These are phyloP conservation scores for Luperina nickerlii DNA, from an alignment of 2,888 invertebrate genomes.

Conservation along the genomic window DNA sequence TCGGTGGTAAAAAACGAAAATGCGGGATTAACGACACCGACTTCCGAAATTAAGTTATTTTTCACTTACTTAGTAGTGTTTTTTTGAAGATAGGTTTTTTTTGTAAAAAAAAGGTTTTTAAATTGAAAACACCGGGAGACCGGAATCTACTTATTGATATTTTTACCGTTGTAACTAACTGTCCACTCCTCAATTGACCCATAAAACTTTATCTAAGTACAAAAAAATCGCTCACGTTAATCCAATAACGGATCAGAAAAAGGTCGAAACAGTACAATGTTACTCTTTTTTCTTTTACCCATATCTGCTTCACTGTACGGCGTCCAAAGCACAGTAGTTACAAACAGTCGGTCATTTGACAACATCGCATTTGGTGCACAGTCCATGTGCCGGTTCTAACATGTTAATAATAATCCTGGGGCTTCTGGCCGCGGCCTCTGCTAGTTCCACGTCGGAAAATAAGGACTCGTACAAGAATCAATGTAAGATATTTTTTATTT, in stretches of 20 bases:
- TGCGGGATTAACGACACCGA: too few species aligned
- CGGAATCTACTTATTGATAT: too few species aligned
- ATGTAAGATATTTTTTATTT: slow-evolving; percentile 68
- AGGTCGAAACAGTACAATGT: background rate
- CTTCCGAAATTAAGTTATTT: too few species aligned
- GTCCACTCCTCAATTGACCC: background rate
- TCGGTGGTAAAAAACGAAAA: too few species aligned
- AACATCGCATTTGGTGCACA: slow-evolving; percentile 9
- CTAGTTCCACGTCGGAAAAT: slow-evolving; percentile 16
- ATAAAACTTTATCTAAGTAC: background rate
- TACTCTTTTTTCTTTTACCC: slow-evolving; percentile 18
- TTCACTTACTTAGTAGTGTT: too few species aligned
- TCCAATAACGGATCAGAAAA: slow-evolving; percentile 30
- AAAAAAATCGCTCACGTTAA: background rate
- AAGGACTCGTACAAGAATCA: slow-evolving; percentile 73
- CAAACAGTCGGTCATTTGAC: slow-evolving; percentile 12
- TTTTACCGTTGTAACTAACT: background rate
- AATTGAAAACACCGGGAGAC: too few species aligned
- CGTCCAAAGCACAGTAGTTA: slow-evolving; percentile 1
- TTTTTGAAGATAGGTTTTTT: too few species aligned
- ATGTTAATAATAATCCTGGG: slow-evolving; percentile 48
- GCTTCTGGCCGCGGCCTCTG: slow-evolving; percentile 27
- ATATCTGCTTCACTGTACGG: slow-evolving; percentile 40
- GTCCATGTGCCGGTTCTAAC: slow-evolving; percentile 23
- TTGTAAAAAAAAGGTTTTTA: too few species aligned